These are phyloP conservation scores for Diloba caeruleocephala DNA, from an alignment of 2,888 invertebrate species.

Conservation along the genomic window DNA sequence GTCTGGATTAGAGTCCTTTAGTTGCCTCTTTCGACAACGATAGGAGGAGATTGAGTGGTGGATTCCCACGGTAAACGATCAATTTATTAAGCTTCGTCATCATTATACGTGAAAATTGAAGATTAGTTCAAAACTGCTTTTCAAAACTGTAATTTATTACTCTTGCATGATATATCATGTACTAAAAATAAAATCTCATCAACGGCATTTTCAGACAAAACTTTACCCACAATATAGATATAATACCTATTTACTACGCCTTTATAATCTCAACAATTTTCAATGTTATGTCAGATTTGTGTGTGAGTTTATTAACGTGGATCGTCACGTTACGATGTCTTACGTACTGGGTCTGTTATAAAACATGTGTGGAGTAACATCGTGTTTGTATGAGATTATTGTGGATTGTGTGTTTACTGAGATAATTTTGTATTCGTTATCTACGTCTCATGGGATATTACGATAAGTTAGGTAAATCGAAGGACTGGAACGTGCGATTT, in stretches of 20 bases:
- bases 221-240: conserved; percentile 1
- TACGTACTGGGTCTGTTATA: conserved; percentile 20
- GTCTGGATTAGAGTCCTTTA: too few relatives aligned
- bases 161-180: too few relatives aligned
- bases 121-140: too few relatives aligned
- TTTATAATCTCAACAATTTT: conserved; percentile 19
- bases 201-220: conserved; percentile 2
- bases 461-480: conserved; percentile 22
- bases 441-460: conserved; percentile 36
- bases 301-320: conserved; percentile 19
- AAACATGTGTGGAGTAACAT: conserved; percentile 18
- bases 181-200: conserved; percentile 5
- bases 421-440: conserved; percentile 30
- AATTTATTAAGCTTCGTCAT: neutral
- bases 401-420: conserved; percentile 11
- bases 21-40: too few relatives aligned
- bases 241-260: conserved; percentile 13
- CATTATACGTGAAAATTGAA: too few relatives aligned
- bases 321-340: too few relatives aligned
- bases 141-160: too few relatives aligned
- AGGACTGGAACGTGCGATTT: neutral
- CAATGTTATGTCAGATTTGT: conserved; percentile 17
- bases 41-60: too few relatives aligned
- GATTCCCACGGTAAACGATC: too few relatives aligned
- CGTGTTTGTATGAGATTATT: conserved; percentile 38